Conservation (phyloP, 2,888 invertebrate genomes). For the Drosophila merina region DNA sequence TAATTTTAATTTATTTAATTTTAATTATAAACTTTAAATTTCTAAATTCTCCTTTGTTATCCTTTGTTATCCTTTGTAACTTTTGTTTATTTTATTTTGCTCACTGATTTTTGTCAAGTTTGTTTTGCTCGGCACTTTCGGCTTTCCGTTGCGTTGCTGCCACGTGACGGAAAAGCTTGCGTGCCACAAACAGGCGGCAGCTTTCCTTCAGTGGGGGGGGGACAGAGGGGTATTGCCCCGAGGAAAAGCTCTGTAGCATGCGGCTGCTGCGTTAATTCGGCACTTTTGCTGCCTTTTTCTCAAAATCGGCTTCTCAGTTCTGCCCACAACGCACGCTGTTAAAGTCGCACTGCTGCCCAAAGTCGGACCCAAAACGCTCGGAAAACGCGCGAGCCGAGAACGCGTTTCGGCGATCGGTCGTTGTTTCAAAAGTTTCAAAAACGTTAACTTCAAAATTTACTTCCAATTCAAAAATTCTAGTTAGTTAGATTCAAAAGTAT, state of each 20-base stretch:
- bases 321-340: conserved; percentile 72
- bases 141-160: conserved; percentile 7
- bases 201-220: conserved; percentile 42
- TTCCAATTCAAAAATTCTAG: neutral
- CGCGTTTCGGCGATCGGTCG: conserved; percentile 33
- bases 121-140: conserved; percentile 68
- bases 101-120: conserved; percentile 29
- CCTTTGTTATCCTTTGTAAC: no score
- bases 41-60: no score
- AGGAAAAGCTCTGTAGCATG: conserved; percentile 31
- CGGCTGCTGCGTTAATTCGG: conserved; percentile 65
- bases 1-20: no score
- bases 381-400: conserved; percentile 39
- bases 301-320: conserved; percentile 55
- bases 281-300: conserved; percentile 21
- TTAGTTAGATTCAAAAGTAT: neutral
- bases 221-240: neutral
- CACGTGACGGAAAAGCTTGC: conserved; percentile 50
- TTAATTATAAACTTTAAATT: no score
- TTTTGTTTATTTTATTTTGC: neutral
- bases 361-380: conserved; percentile 58
- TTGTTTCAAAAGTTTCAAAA: conserved; percentile 20
- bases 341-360: conserved; percentile 66
- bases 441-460: neutral
- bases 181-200: conserved; percentile 47